Conservation (phyloP, 2,888 invertebrate genomes). For the Barypeithes pellucidus region DNA sequence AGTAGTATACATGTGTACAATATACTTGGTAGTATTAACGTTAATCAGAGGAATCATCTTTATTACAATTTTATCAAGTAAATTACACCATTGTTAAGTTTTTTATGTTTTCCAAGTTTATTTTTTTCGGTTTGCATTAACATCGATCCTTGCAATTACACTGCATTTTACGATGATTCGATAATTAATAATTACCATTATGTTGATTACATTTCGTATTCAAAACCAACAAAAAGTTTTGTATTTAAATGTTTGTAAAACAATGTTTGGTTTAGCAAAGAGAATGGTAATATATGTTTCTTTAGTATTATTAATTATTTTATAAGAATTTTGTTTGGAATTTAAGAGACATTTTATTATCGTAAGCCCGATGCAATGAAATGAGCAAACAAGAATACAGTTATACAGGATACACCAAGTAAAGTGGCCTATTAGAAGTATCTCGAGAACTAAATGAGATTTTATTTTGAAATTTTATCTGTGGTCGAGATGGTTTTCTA, state of each 20-base stretch:
- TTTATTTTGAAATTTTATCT: too few species aligned
- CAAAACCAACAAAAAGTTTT: neutral
- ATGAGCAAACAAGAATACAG: neutral
- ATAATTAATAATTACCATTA: neutral
- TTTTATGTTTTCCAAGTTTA: neutral
- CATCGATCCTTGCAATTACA: slow-evolving; percentile 13
- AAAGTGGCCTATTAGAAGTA: too few species aligned
- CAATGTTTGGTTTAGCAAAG: too few species aligned
- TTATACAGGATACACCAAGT: too few species aligned
- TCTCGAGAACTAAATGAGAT: too few species aligned
- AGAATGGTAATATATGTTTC: too few species aligned
- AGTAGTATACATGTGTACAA: neutral
- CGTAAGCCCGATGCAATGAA: slow-evolving; percentile 1
- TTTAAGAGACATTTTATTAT: neutral
- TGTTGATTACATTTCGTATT: neutral
- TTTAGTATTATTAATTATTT: too few species aligned
- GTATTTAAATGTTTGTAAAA: too few species aligned
- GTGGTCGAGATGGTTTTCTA: too few species aligned
- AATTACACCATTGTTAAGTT: slow-evolving; percentile 6
- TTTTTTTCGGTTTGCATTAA: neutral
- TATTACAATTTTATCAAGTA: slow-evolving; percentile 20
- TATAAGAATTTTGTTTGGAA: neutral
- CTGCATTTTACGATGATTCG: neutral
- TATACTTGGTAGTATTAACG: neutral
- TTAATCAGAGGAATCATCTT: slow-evolving; percentile 16